Conservation (phyloP, 2,113 vertebrate genomes). For the Oncorhynchus gorbuscha region DNA sequence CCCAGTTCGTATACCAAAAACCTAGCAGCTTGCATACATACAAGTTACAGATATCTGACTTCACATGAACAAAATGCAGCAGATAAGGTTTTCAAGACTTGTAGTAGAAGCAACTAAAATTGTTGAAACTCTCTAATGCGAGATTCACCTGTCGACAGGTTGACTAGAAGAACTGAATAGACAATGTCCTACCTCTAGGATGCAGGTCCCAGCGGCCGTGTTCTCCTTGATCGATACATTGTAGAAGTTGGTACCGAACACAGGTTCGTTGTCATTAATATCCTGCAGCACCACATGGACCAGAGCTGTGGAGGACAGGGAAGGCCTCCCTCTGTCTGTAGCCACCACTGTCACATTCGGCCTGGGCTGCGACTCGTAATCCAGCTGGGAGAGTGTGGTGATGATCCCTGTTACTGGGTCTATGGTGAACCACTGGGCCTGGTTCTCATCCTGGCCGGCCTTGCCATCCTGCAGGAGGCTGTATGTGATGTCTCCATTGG, state of each 20-base stretch:
- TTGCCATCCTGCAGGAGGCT: constrained; percentile 79
- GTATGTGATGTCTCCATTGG: constrained; percentile 89
- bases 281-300: constrained; percentile 90
- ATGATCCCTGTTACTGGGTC: constrained; percentile 90
- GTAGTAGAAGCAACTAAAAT: no score
- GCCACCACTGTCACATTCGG: constrained; percentile 89
- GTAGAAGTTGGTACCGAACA: constrained; percentile 88
- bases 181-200: constrained; percentile 84
- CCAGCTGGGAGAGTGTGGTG: constrained; percentile 85
- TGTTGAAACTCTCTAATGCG: no score
- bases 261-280: constrained; percentile 91
- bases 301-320: constrained; percentile 85
- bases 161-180: not conserved
- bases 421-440: constrained; percentile 88
- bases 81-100: no score
- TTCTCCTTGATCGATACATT: constrained; percentile 91
- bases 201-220: constrained; percentile 87
- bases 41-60: no score
- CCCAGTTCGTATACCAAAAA: no score
- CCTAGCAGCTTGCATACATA: no score
- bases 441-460: constrained; percentile 56
- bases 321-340: constrained; percentile 82
- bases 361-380: constrained; percentile 88
- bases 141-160: no score
- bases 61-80: no score